Base-by-base conservation (phyloP, 2,888 invertebrate genomes). In the Nematopogon swammerdamellus region DNA sequence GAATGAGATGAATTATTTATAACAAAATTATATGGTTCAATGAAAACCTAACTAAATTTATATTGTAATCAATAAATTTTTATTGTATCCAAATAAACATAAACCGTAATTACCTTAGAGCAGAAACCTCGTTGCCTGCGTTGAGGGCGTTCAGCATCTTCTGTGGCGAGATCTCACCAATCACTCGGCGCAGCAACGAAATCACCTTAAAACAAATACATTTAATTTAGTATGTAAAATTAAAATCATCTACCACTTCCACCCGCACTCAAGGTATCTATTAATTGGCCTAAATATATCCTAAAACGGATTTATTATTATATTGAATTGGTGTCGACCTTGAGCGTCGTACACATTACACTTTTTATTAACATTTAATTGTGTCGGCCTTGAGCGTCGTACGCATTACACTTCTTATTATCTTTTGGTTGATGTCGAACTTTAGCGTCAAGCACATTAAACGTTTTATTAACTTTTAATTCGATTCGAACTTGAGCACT, bases 121-220 rank as follows among this genome's bases (percentile, higher is more conserved):
- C 55, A 18, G 54, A 61, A 6, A 62, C 51, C 49, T 81, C 69
- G 58, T 68, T 61, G 58, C 63, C 61, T 58, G 72, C 86, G 42
- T 87, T 88, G 48, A 94, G 76, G 5, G 94, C 86, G 51, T 85
- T 86, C 1, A 91, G 88, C 61, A 97, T 85, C 49, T 85, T 86
- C 57, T 88, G 87, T 0, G 97, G 97, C 1, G 91, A 85, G 45
- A 97, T 92, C 71, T 96, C 95, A 0, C 92, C 91, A 30, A 97
- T 77, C 65, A 97, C 95, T 59, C 97, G 84, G 45, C 94, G 82
- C 19, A 97, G 66, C 18, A 97, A 72, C 0, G 93, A 89, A 50
- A 93, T 93, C 1, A 94, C 91, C 89, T 89, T 62, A n/a, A n/a
- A 18, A 67, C 60, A 54, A 44, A 49, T 46, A 54, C 18, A 16